Base-by-base conservation (phyloP, 2,797 vertebrate species). In the Galaxias olidus region DNA sequence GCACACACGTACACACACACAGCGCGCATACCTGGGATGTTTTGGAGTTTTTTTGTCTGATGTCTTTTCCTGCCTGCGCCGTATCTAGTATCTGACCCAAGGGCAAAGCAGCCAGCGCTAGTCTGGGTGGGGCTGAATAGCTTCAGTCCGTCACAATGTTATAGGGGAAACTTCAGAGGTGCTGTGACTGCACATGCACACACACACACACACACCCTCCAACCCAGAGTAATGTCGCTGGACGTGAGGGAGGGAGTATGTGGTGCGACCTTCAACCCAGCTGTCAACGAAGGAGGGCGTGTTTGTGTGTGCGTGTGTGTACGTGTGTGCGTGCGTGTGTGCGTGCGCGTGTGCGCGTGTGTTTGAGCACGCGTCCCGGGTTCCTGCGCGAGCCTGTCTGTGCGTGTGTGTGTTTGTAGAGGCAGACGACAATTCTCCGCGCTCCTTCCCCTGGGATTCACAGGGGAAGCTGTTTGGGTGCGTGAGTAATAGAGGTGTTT, bases 181-280 rank as follows among this genome's bases (percentile, higher is more conserved):
- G 30, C 2, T 30, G 30, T 30, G 6, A 6, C 6, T 30, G 30
- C 40, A 47, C 43, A 48, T 4, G n/a, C 55, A 57, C 55, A 57
- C 55, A 54, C 52, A 54, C 52, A 54, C 52, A 57, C 41, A 57
- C 55, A 57, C 55, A 57, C 55, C 9, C 11, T 84, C 84, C 84
- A 86, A 76, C 66, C 45, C 87, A 83, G 80, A 75, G 83, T 67
- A 80, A 80, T 82, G 73, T 50, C 80, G 59, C 58, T 70, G 77
- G 84, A 81, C 72, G 46, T 47, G 83, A 78, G 84, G 82, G 76
- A 73, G 84, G 30, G 86, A 89, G 88, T 89, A 84, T 79, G 83
- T 50, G 84, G 76, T 74, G 66, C 86, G 84, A 89, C 89, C 87
- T 89, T 90, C 89, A 89, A 86, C 86, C 87, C 85, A 88, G 88